phyloP scores from a whole-genome alignment of 2,113 vertebrate species.

The Nannospalax galili region DNA sequence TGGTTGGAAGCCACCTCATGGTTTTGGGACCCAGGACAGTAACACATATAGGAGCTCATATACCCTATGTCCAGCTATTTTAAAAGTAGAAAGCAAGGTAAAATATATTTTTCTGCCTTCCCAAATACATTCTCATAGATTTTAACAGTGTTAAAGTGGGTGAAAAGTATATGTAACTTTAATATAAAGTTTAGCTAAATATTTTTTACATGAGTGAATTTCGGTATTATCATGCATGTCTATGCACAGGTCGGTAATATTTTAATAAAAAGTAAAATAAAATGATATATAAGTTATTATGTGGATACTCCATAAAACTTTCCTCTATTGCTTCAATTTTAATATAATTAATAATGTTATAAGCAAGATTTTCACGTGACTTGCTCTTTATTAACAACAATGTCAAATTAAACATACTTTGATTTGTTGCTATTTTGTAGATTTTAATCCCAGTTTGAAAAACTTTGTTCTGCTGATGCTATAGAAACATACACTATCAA shows the following conservation, averaged over 20 bases:
- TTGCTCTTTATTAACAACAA: constrained; percentile 9
- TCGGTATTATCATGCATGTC: constrained; percentile 10
- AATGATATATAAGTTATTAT: not conserved
- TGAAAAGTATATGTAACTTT: constrained; percentile 6
- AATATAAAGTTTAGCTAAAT: constrained; percentile 20
- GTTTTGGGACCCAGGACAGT: not conserved
- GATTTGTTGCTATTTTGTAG: constrained; percentile 4
- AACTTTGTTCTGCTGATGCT: not conserved
- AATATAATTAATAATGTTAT: not conserved
- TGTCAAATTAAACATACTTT: constrained; percentile 1
- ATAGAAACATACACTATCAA: constrained; percentile 1
- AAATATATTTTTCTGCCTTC: not conserved
- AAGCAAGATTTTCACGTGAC: constrained; percentile 10
- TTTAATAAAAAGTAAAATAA: constrained; percentile 37
- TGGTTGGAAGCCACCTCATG: too few relatives aligned
- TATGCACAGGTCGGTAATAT: not conserved
- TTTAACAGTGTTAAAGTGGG: not conserved
- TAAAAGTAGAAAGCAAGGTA: constrained; percentile 25
- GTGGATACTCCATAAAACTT: constrained; percentile 4
- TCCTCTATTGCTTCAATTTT: not conserved
- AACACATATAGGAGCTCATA: not conserved
- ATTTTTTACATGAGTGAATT: not conserved
- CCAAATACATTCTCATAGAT: constrained; percentile 27
- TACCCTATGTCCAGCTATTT: not conserved
- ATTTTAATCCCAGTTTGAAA: constrained; percentile 46